Base-by-base conservation (phyloP, 1,140 invertebrate genomes). In the Diorhabda sublineata region DNA sequence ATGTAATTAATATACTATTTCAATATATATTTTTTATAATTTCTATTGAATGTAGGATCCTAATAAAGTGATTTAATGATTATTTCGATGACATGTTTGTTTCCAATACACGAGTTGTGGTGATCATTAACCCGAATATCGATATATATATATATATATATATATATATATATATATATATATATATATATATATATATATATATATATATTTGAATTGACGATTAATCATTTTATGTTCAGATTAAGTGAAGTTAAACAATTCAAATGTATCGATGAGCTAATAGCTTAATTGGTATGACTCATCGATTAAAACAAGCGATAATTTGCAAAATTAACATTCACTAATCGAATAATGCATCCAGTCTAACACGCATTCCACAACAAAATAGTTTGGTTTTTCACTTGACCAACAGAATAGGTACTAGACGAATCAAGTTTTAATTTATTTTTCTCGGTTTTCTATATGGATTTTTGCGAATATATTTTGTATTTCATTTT, bases 231-330 rank as follows among this genome's bases (percentile, higher is more conserved):
- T 45, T 67, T 59, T 60, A 67, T 67, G 65, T 52, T 60, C 52
- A 60, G 58, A 67, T 68, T 68, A 63, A 64, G 61, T 64, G 67
- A 64, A 45, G 62, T 63, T 68, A 64, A 26, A 68, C 61, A 64
- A 68, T 68, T 63, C 67, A 64, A 62, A 68, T 63, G 67, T 68
- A 68, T 68, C 67, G 67, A 68, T 68, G 67, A 68, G 60, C 61
- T 68, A 68, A 68, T 68, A 68, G 67, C 52, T 62, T 68, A 68
- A 68, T 68, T 68, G 67, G 45, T 62, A 64, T 68, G 67, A 68
- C 45, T 68, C 67, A 68, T 68, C 67, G 67, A 68, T 68, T 68
- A 68, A 68, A 64, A 64, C 61, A 67, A 67, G 65, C 43, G 65
- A 67, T 67, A 67, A 67, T 67, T 42, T 58, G 67, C 60, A 42